These are phyloP conservation scores for Bos javanicus DNA, from an alignment of 2,113 vertebrate genomes.

Conservation along the genomic window DNA sequence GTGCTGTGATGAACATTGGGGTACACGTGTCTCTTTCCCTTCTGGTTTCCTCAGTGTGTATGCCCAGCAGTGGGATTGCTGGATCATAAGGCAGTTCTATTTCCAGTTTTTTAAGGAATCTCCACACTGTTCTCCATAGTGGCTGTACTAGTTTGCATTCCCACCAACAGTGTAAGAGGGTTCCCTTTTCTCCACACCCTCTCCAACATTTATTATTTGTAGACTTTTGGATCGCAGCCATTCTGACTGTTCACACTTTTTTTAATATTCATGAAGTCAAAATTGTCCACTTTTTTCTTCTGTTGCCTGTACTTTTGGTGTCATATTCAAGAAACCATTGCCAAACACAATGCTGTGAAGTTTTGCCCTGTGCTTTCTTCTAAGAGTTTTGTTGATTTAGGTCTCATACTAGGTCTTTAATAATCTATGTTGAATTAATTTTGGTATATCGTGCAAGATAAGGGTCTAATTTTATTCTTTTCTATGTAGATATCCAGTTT, in stretches of 20 bases:
- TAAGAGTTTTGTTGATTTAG: neutral
- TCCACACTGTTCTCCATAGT: no score
- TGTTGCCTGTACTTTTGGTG: neutral
- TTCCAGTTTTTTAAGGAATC: no score
- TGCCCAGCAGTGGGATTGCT: no score
- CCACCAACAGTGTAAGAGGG: no score
- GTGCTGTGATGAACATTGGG: no score
- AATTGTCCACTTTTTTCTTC: neutral
- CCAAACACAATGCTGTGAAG: neutral
- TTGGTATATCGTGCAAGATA: neutral
- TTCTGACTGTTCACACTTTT: neutral
- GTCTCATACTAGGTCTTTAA: neutral
- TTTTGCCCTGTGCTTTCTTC: neutral
- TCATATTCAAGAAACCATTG: neutral
- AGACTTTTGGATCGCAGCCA: no score
- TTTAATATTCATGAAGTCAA: neutral
- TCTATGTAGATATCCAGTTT: neutral
- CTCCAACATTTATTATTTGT: no score
- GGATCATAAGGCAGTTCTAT: no score
- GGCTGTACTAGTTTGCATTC: no score
- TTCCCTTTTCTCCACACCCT: no score
- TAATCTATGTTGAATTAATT: neutral
- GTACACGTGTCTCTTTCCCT: no score
- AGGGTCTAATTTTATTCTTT: neutral
- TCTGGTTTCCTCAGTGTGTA: no score